phyloP scores from a whole-genome alignment of 2,113 vertebrate species.

The Labrus mixtus region DNA sequence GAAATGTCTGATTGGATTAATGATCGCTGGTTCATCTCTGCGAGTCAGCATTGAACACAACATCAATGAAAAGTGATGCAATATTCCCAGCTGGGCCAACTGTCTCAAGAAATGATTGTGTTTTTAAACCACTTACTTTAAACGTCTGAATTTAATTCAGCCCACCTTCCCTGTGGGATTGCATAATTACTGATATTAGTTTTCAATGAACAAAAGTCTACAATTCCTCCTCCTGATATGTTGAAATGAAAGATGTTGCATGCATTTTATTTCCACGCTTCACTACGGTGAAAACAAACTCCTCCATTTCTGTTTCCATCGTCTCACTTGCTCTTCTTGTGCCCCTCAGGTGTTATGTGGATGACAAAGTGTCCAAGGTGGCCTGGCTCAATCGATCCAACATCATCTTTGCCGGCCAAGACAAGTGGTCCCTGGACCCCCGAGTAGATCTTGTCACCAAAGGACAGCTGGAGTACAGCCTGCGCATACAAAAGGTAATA shows the following conservation, averaged over 20 bases:
- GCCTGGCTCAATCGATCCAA: conserved; percentile 99
- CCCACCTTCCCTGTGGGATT: not conserved
- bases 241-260: not conserved
- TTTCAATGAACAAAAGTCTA: not conserved
- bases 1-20: conserved; percentile 14
- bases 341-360: conserved; percentile 92
- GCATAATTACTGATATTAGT: conserved; percentile 12
- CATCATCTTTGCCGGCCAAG: conserved; percentile 98
- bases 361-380: conserved; percentile 97
- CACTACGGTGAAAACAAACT: not conserved
- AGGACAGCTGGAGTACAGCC: conserved; percentile 97
- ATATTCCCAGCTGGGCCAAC: not conserved
- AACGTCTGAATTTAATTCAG: not conserved
- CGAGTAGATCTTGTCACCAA: conserved; percentile 97
- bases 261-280: not conserved
- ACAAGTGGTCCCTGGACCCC: conserved; percentile 99
- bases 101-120: conserved; percentile 14
- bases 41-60: conserved; percentile 6
- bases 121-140: not conserved
- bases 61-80: not conserved
- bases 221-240: conserved; percentile 2
- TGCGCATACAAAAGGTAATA: conserved; percentile 93
- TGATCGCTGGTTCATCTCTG: not conserved
- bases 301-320: not conserved
- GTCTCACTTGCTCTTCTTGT: conserved; percentile 27